These are phyloP conservation scores for Hesperia comma DNA, from an alignment of 2,888 invertebrate species.

Conservation along the genomic window DNA sequence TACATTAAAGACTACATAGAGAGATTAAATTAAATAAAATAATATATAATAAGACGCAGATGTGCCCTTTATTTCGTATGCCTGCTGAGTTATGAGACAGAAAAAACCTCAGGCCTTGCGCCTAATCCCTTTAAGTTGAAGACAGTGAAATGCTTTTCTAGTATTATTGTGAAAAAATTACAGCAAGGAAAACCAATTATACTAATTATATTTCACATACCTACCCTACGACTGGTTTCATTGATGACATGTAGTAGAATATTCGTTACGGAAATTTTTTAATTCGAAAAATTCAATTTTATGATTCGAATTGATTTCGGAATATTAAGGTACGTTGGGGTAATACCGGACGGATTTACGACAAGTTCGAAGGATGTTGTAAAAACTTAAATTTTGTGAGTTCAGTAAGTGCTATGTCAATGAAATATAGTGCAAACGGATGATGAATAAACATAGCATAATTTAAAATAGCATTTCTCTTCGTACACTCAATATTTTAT, in stretches of 20 bases:
- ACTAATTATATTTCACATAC: constrained; percentile 24
- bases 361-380: too few relatives aligned
- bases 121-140: constrained; percentile 26
- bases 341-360: too few relatives aligned
- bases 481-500: too few relatives aligned
- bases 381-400: too few relatives aligned
- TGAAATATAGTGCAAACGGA: too few relatives aligned
- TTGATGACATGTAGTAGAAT: too few relatives aligned
- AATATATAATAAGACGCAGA: neutral
- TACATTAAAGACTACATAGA: neutral
- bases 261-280: too few relatives aligned
- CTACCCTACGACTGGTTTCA: neutral
- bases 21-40: neutral
- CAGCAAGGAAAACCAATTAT: constrained; percentile 24
- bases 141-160: constrained; percentile 12
- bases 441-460: too few relatives aligned
- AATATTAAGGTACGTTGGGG: neutral
- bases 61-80: neutral
- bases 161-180: constrained; percentile 18
- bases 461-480: too few relatives aligned
- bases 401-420: too few relatives aligned
- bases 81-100: neutral
- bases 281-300: too few relatives aligned
- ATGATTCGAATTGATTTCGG: too few relatives aligned
- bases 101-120: neutral